These are phyloP conservation scores for Beris chalybata DNA, from an alignment of 2,888 invertebrate genomes.

Conservation along the genomic window DNA sequence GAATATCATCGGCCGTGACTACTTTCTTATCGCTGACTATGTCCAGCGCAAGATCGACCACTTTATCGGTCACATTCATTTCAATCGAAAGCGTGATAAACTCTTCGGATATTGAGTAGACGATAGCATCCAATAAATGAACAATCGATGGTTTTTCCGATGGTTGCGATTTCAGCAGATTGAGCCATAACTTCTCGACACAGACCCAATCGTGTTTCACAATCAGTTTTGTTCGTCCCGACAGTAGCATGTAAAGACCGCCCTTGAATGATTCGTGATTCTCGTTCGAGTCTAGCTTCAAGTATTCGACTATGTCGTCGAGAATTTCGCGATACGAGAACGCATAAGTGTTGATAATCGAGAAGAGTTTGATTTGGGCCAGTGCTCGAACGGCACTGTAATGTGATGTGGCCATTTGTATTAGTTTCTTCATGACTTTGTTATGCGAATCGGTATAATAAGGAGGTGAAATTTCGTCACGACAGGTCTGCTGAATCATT, in stretches of 20 bases:
- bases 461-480: slow-evolving; percentile 41
- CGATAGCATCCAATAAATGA: slow-evolving; percentile 61
- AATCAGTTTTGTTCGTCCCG: slow-evolving; percentile 33
- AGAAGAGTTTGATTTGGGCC: slow-evolving; percentile 69
- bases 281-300: slow-evolving; percentile 63
- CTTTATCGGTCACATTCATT: slow-evolving; percentile 59
- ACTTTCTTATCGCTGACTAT: slow-evolving; percentile 41
- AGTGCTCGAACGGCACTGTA: slow-evolving; percentile 60
- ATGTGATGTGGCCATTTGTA: slow-evolving; percentile 40
- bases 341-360: slow-evolving; percentile 66
- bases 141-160: slow-evolving; percentile 86
- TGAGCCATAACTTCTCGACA: slow-evolving; percentile 74
- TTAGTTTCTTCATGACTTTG: slow-evolving; percentile 63
- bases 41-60: slow-evolving; percentile 58
- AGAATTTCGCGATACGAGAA: slow-evolving; percentile 70
- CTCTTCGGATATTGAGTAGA: slow-evolving; percentile 61
- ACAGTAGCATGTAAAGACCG: slow-evolving; percentile 67
- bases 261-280: slow-evolving; percentile 77
- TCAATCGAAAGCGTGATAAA: slow-evolving; percentile 67
- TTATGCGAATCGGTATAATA: slow-evolving; percentile 65
- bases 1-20: slow-evolving; percentile 52
- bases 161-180: slow-evolving; percentile 73
- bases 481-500: slow-evolving; percentile 39
- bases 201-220: slow-evolving; percentile 73
- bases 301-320: slow-evolving; percentile 63